Conservation (phyloP, 1,140 invertebrate species). For the Theocolax elegans region DNA sequence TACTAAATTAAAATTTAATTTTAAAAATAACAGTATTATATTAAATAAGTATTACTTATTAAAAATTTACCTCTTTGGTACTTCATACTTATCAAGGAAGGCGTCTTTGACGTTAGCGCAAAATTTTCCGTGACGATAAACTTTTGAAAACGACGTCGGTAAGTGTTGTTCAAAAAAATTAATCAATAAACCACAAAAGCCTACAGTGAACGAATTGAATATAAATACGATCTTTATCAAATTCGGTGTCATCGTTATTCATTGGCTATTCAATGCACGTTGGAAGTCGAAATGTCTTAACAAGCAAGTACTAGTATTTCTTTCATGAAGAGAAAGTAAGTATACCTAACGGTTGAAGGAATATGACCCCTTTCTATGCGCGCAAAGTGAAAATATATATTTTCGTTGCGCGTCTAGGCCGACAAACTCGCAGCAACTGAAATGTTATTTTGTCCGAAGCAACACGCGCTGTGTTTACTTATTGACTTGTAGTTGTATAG, state of each 20-base stretch:
- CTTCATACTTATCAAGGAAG: conserved; percentile 69
- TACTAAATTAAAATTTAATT: conserved; percentile 23
- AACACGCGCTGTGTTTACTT: no score
- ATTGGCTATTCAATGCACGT: background rate
- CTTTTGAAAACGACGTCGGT: conserved; percentile 71
- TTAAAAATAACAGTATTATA: conserved; percentile 3
- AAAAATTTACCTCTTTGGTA: conserved; percentile 73
- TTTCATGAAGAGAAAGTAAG: no score
- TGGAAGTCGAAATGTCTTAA: no score
- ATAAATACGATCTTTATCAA: conserved; percentile 71
- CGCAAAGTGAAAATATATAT: no score
- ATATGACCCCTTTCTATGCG: no score
- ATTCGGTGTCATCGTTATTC: conserved; percentile 60
- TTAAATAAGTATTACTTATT: conserved; percentile 23
- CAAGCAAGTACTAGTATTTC: no score
- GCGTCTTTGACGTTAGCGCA: conserved; percentile 67
- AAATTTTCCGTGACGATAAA: conserved; percentile 78
- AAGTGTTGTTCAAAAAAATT: conserved; percentile 73
- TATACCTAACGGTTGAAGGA: no score
- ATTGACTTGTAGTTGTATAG: no score
- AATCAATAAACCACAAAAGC: conserved; percentile 70
- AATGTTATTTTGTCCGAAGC: no score
- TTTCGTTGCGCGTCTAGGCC: no score
- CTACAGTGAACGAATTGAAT: conserved; percentile 64
- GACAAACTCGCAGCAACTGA: no score